These are phyloP conservation scores for Hypolimnas misippus DNA, from an alignment of 2,888 invertebrate genomes.

Conservation along the genomic window DNA sequence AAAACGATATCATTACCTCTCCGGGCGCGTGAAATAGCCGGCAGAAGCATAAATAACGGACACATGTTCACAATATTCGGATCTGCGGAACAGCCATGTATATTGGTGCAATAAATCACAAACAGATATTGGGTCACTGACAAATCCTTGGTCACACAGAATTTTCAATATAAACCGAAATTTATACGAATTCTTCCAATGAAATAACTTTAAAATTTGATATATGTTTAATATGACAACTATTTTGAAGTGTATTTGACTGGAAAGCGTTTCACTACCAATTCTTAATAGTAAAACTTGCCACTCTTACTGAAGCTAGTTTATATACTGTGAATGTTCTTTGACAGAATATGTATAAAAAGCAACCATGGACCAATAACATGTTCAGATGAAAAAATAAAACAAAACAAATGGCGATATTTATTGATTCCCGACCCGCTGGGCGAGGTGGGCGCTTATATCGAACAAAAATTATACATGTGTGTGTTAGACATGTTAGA, in stretches of 20 bases:
- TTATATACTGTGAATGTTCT: no score
- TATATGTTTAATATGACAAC: slow-evolving; percentile 6
- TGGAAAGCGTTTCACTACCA: background rate
- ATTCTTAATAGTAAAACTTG: background rate
- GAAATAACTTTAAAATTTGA: slow-evolving; percentile 6
- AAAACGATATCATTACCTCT: slow-evolving; percentile 1
- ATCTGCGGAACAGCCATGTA: background rate
- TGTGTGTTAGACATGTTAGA: no score
- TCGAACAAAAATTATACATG: no score
- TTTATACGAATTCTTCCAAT: slow-evolving; percentile 1
- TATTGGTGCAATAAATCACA: slow-evolving; percentile 25
- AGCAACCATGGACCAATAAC: no score
- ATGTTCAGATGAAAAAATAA: no score
- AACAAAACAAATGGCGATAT: no score
- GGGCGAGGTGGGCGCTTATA: no score
- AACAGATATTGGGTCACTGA: slow-evolving; percentile 18
- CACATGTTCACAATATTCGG: slow-evolving; percentile 23
- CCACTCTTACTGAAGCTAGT: no score
- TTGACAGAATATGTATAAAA: no score
- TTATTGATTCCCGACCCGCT: no score
- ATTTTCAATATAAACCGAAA: slow-evolving; percentile 12
- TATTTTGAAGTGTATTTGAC: background rate
- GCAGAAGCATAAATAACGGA: slow-evolving; percentile 15
- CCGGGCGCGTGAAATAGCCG: background rate
- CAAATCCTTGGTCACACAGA: slow-evolving; percentile 18